These are phyloP conservation scores for Sphenopsis melanotis DNA, from an alignment of 2,797 vertebrate species.

Conservation along the genomic window DNA sequence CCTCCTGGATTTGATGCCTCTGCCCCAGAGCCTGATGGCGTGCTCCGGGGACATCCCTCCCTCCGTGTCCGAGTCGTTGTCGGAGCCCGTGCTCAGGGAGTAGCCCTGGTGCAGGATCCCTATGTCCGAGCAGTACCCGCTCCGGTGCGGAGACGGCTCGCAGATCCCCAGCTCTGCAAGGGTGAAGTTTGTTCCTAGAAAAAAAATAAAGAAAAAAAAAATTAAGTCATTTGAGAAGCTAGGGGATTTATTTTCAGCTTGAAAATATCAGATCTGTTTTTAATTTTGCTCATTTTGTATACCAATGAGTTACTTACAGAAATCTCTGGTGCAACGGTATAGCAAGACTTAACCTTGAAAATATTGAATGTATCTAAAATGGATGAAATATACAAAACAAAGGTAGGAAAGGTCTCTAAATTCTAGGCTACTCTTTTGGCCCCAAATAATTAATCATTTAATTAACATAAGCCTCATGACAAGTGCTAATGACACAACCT, in stretches of 20 bases:
- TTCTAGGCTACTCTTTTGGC: not conserved
- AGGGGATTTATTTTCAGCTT: not conserved
- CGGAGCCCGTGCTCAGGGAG: slow-evolving; percentile 86
- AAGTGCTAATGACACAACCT: not conserved
- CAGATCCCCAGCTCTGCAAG: slow-evolving; percentile 92
- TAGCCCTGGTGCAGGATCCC: slow-evolving; percentile 90
- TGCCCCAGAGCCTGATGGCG: slow-evolving; percentile 91
- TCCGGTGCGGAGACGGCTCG: slow-evolving; percentile 82
- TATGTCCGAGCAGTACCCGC: slow-evolving; percentile 90
- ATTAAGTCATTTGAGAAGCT: not conserved
- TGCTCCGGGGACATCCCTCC: slow-evolving; percentile 89
- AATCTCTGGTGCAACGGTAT: not conserved
- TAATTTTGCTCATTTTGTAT: not conserved
- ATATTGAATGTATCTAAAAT: not conserved
- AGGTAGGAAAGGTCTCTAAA: not conserved
- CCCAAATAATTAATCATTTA: not conserved
- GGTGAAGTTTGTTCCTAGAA: slow-evolving; percentile 85
- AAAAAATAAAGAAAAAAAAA: not conserved
- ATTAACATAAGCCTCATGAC: not conserved
- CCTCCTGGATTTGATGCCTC: slow-evolving; percentile 86
- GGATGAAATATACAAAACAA: not conserved
- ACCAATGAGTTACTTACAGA: not conserved
- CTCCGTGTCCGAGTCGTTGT: slow-evolving; percentile 89
- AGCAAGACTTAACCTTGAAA: not conserved
- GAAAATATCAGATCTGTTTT: not conserved